Base-by-base conservation (phyloP, 2,797 vertebrate species). In the Coilia nasus region DNA sequence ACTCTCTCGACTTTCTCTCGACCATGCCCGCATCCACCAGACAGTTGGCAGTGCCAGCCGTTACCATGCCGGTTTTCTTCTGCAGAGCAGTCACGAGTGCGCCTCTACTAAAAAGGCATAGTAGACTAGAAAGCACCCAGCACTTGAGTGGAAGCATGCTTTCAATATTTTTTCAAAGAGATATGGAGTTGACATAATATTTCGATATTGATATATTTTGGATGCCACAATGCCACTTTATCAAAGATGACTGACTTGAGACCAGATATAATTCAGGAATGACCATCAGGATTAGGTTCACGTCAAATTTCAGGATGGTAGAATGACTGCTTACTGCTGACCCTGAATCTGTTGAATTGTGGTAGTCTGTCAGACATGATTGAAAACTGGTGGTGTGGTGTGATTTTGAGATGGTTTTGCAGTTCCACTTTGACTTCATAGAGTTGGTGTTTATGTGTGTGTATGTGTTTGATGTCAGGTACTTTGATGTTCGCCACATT, bases 401-500 rank as follows among this genome's bases (percentile, higher is more conserved):
- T 71, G 28, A 31, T 71, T 78, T 19, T 10, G 19, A 44, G 71
- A 9, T 7, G 41, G 71, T 44, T 78, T 35, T 78, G 71, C 71
- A 7, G 1, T 31, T 78, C 17, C 35, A 78, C 71, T 41, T 9
- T 41, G 71, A 31, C 17, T 28, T 54, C 31, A 21, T 47, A 59
- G 50, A 12, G 28, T 59, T 50, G 23, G 35, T 89, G 44, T 25
- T 54, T 21, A 31, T 50, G 71, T 57, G 57, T n/a, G 10, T 80
- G 28, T 83, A 25, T 81, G 84, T 25, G 56, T 46, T 67, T 81
- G 46, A 86, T 81, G 71, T 67, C 85, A 83, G 83, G 31, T 83
- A 46, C 85, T 83, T 86, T 85, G 71, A 83, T 85, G 71, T 85
- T 41, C 23, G 81, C 84, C 60, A 35, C 47, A 83, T 84, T 81